phyloP scores from a whole-genome alignment of 2,888 invertebrate species.

The Eulithis prunata region DNA sequence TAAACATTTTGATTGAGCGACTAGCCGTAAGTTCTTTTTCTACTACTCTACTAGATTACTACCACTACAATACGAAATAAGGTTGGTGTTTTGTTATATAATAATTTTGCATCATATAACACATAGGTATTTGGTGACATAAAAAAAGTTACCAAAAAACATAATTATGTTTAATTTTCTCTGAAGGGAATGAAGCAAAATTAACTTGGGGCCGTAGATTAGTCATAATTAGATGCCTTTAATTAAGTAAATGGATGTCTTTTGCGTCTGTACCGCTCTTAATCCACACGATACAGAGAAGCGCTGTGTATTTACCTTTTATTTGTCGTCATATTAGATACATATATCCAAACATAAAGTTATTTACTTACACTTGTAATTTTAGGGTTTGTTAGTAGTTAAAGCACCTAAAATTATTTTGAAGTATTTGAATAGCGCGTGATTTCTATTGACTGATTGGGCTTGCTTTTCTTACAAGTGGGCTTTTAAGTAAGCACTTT shows the following conservation, averaged over 20 bases:
- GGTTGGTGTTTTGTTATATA: too few relatives aligned
- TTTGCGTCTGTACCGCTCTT: conserved; percentile 30
- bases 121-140: not conserved
- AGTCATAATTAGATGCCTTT: conserved; percentile 43
- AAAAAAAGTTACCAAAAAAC: conserved; percentile 13
- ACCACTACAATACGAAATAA: too few relatives aligned
- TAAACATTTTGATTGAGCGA: too few relatives aligned
- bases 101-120: too few relatives aligned
- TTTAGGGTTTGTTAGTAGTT: conserved; percentile 5
- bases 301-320: conserved; percentile 15
- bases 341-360: too few relatives aligned
- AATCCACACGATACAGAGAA: conserved; percentile 32
- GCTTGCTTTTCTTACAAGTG: too few relatives aligned
- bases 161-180: conserved; percentile 27
- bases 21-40: too few relatives aligned
- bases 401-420: too few relatives aligned
- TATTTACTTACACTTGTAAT: not conserved
- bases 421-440: too few relatives aligned
- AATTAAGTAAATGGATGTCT: conserved; percentile 44
- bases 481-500: too few relatives aligned
- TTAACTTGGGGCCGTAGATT: conserved; percentile 39
- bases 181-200: conserved; percentile 36
- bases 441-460: too few relatives aligned
- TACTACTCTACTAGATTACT: too few relatives aligned
- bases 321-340: not conserved